Base-by-base conservation (phyloP, 2,797 vertebrate species). In the Hyperoplus immaculatus region DNA sequence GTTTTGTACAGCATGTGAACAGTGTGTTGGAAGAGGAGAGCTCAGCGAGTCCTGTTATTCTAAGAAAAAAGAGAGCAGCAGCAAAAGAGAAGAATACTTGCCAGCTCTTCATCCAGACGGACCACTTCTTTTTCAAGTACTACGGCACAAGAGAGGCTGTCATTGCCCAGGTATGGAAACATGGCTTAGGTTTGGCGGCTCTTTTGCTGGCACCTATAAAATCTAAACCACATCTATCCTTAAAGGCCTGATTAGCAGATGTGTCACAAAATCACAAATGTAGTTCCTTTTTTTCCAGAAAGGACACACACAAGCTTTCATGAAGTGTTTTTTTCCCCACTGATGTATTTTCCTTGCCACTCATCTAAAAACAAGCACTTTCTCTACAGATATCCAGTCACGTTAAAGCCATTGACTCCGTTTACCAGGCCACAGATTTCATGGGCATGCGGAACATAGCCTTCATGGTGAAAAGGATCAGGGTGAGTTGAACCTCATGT, bases 401-500 rank as follows among this genome's bases (percentile, higher is more conserved):
- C 0, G 97, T 99, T 39, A 99, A 98, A 92, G 98, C 98, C 0
- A 97, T 99, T 61, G 96, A 99, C 93, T 96, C 97, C 50, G 97
- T 99, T 93, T 99, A 99, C 92, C 97, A 99, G 94, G 94, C 87
- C 69, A 99, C 98, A 45, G 97, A 99, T 93, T 99, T 99, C 92
- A 92, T 94, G 72, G 98, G 98, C 72, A 99, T 99, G 77, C 94
- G 97, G 74, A 98, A 98, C 92, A 99, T 99, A 94, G 96, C 96
- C 92, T 99, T 99, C 91, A 99, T 99, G 97, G 98, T 99, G 89
- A 99, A 99, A 95, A 95, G 98, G 85, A 97, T 99, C 84, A 95
- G 95, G 91, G 98, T 99, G 90, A 96, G 97, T 94, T 82, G 16
- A 66, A 53, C 75, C 14, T 70, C 63, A 16, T 29, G 29, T 29